These are phyloP conservation scores for Mormyrus hasselquistii DNA, from an alignment of 2,797 vertebrate species.

Conservation along the genomic window DNA sequence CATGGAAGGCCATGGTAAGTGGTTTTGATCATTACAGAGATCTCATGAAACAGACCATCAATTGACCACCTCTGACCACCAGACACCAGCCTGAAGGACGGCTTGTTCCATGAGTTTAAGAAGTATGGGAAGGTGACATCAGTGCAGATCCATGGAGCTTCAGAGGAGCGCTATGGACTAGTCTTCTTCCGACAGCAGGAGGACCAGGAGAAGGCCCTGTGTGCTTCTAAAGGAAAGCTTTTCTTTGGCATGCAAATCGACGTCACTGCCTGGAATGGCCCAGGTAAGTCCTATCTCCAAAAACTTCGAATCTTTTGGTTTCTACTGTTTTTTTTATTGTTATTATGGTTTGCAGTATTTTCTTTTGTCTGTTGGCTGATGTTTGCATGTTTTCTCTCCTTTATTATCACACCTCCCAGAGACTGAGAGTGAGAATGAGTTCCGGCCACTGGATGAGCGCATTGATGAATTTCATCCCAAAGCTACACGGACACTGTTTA, in stretches of 20 bases:
- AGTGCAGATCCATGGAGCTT: slow-evolving; percentile 93
- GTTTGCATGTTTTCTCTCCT: not conserved
- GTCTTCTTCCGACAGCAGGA: slow-evolving; percentile 98
- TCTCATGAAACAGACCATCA: slow-evolving; percentile 17
- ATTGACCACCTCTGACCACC: slow-evolving; percentile 26
- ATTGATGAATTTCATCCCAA: slow-evolving; percentile 98
- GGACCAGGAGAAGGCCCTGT: slow-evolving; percentile 94
- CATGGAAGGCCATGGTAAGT: slow-evolving; percentile 7
- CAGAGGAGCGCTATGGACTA: slow-evolving; percentile 90
- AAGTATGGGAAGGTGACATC: slow-evolving; percentile 98
- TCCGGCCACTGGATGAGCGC: slow-evolving; percentile 93
- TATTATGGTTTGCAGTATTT: not conserved
- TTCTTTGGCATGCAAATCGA: slow-evolving; percentile 99
- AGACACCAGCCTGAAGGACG: slow-evolving; percentile 99
- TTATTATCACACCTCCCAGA: slow-evolving; percentile 55
- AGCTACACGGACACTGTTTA: slow-evolving; percentile 94
- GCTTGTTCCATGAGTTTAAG: slow-evolving; percentile 98
- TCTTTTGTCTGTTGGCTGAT: not conserved
- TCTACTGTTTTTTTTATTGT: not conserved
- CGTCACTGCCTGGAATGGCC: slow-evolving; percentile 94
- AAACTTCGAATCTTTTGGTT: not conserved
- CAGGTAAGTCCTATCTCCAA: slow-evolving; percentile 62
- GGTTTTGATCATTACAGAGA: slow-evolving; percentile 10
- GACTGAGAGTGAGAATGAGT: slow-evolving; percentile 98
- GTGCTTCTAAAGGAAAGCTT: slow-evolving; percentile 93